Evolutionary conservation across 2,797 vertebrate species (phyloP), one percentile per base, ranked within the genome.

Genomic region (Gorsachius magnificus): DNA sequence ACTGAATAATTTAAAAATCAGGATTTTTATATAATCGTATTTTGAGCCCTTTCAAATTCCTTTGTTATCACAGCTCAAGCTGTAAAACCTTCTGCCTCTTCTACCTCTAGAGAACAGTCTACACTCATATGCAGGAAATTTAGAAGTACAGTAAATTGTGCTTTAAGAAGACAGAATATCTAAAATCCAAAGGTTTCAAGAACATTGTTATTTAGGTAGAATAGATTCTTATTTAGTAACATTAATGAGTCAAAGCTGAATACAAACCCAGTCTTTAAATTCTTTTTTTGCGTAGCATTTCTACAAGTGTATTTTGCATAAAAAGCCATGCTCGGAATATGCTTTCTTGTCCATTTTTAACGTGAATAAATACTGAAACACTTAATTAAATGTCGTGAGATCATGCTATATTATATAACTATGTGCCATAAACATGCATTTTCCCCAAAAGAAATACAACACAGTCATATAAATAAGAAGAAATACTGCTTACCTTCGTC

Each of bases 401-500:
- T 50, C 83, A 16, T 70, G 78, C 18, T 83, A 24, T 36, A 8
- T 63, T 89, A 41, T 76, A 38, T 68, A 96, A 96, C 74, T 45
- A 4, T 22, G 51, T 63, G 83, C 38, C 78, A n/a, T 50, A 72
- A 76, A 83, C 58, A 84, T 79, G 45, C 76, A 77, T 64, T 64
- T 91, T 28, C 29, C 56, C 70, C 35, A 21, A 61, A 65, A 50
- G 31, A 93, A 91, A 93, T 41, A 56, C 87, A 77, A 75, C 20
- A 43, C 65, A 38, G 11, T 46, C 66, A 61, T 16, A 90, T 43
- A 89, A 90, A 84, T 82, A 89, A 97, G 56, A 58, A 74, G 63
- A 95, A 97, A 85, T 68, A 69, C 17, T 92, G 75, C 97, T 98
- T 97, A 97, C 97, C 96, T 97, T 93, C 53, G 87, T 83, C 66